These are phyloP conservation scores for Apogon talboti DNA, from an alignment of 2,797 vertebrate species.

Conservation along the genomic window DNA sequence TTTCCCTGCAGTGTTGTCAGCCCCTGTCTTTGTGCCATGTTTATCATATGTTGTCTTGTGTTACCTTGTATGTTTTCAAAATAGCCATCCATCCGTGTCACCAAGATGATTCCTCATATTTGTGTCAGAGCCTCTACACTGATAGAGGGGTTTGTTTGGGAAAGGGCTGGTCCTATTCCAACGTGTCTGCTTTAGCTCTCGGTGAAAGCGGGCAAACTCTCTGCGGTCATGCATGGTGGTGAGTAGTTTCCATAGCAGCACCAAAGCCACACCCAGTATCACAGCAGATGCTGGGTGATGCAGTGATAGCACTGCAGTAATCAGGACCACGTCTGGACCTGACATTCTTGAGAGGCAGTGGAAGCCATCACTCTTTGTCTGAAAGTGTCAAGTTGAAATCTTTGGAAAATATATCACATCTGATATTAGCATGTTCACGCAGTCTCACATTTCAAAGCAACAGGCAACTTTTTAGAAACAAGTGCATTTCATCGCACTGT, in stretches of 20 bases:
- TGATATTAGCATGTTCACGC: slow-evolving; percentile 9
- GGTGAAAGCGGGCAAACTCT: slow-evolving; percentile 65
- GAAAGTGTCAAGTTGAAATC: not conserved
- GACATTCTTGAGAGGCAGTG: slow-evolving; percentile 33
- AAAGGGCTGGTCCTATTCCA: slow-evolving; percentile 22
- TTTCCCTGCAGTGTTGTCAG: too few species aligned
- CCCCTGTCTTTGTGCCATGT: slow-evolving; percentile 9
- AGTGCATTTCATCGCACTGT: too few species aligned
- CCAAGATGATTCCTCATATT: slow-evolving; percentile 40
- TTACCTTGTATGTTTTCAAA: slow-evolving; percentile 38
- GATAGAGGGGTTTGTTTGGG: slow-evolving; percentile 50
- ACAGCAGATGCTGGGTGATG: slow-evolving; percentile 28
- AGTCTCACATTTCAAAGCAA: not conserved
- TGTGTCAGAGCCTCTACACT: slow-evolving; percentile 7
- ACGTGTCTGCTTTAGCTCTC: slow-evolving; percentile 42
- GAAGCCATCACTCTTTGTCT: slow-evolving; percentile 4
- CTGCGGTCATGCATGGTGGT: slow-evolving; percentile 59
- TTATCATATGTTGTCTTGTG: slow-evolving; percentile 19
- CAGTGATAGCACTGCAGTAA: slow-evolving; percentile 48
- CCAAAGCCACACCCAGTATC: slow-evolving; percentile 59
- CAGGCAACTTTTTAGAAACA: slow-evolving; percentile 7
- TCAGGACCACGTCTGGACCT: slow-evolving; percentile 50
- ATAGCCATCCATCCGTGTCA: slow-evolving; percentile 38
- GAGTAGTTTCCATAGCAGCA: slow-evolving; percentile 79
- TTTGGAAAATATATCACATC: slow-evolving; percentile 9